Percentiles rank a stretch among this genome's conserved stretches.
These are phyloP conservation scores for Monoplex corrugatus DNA, from an alignment of 2,888 invertebrate species.

Conservation along the genomic window DNA sequence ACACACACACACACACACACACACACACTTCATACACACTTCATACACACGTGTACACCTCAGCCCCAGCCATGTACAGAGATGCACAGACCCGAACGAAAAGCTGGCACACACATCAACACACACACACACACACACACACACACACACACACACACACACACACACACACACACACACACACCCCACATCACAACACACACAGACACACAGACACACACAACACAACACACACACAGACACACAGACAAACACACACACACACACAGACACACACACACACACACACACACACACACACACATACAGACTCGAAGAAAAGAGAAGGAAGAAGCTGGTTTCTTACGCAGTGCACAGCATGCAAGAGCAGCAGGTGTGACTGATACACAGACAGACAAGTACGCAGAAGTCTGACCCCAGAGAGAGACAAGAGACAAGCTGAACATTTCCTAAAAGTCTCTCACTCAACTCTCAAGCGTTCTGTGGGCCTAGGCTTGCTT, in stretches of 20 bases:
- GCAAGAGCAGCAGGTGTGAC: too few relatives aligned
- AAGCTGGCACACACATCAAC: not conserved
- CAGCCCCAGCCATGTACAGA: not conserved
- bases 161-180: not conserved
- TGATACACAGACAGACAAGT: too few relatives aligned
- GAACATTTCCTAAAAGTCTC: too few relatives aligned
- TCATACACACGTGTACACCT: too few relatives aligned
- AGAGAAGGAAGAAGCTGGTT: too few relatives aligned
- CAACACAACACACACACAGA: too few relatives aligned
- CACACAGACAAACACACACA: not conserved
- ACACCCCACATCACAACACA: not conserved
- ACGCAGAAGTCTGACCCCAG: too few relatives aligned
- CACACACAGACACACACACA: too few relatives aligned
- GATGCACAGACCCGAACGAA: not conserved
- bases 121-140: not conserved
- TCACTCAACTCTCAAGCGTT: too few relatives aligned
- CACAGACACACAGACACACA: not conserved
- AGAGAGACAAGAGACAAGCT: too few relatives aligned
- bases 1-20: not conserved
- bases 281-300: constrained; percentile 16
- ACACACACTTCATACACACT: not conserved
- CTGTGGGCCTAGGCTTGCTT: too few relatives aligned
- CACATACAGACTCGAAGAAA: not conserved
- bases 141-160: not conserved
- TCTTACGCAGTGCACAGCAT: too few relatives aligned